Conservation (phyloP, 1,140 invertebrate genomes). For the Aphelinus certus region DNA sequence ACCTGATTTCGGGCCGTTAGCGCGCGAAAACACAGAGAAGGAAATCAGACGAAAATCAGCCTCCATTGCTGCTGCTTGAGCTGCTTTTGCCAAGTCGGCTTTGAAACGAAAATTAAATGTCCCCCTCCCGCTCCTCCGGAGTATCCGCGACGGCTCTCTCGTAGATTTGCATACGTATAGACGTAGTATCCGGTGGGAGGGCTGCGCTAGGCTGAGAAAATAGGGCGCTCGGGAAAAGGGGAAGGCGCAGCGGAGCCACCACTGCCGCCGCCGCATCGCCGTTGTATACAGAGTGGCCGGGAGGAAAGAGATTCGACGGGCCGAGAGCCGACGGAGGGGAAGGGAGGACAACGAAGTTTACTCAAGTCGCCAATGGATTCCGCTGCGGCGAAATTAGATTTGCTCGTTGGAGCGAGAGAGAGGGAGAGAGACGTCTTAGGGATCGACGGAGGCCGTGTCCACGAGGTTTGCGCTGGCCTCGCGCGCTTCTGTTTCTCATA, state of each 20-base stretch:
- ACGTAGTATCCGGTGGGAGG: not conserved
- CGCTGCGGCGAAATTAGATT: slow-evolving; percentile 31
- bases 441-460: not conserved
- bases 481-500: slow-evolving; percentile 22
- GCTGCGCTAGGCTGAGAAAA: not conserved
- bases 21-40: too few species aligned
- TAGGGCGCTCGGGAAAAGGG: not conserved
- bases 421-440: not conserved
- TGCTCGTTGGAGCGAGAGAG: slow-evolving; percentile 3
- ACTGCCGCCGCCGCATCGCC: too few species aligned
- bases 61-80: too few species aligned
- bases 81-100: slow-evolving; percentile 49
- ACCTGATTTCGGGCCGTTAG: too few species aligned
- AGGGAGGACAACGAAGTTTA: slow-evolving; percentile 31
- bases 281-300: too few species aligned
- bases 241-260: too few species aligned
- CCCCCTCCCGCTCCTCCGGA: slow-evolving; percentile 34
- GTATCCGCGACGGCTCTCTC: not conserved
- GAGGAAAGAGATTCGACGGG: not conserved
- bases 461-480: not conserved
- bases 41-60: too few species aligned
- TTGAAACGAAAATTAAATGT: slow-evolving; percentile 52
- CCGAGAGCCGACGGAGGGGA: not conserved
- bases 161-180: not conserved
- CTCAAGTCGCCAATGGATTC: slow-evolving; percentile 32